These are phyloP conservation scores for Leptothorax acervorum DNA, from an alignment of 2,888 invertebrate species.

Conservation along the genomic window DNA sequence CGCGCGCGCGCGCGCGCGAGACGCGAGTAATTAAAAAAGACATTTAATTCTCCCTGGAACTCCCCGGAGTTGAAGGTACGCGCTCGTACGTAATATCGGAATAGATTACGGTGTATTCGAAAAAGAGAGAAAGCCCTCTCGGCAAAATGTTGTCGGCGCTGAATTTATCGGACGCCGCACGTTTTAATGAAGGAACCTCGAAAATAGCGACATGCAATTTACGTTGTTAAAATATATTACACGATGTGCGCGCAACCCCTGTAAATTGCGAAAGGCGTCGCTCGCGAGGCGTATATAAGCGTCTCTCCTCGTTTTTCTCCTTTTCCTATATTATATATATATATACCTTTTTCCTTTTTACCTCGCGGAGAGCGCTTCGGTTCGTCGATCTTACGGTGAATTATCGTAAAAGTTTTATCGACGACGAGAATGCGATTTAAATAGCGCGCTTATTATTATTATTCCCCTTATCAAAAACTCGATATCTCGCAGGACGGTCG, in stretches of 20 bases:
- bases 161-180: conserved; percentile 26
- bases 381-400: conserved; percentile 14
- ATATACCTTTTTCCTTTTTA: not conserved
- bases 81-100: conserved; percentile 23
- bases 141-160: not conserved
- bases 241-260: not conserved
- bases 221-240: conserved; percentile 25
- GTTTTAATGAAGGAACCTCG: conserved; percentile 33
- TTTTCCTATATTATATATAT: not conserved
- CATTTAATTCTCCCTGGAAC: conserved; percentile 32
- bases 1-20: not conserved
- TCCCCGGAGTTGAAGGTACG: not conserved
- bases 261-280: conserved; percentile 16
- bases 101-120: conserved; percentile 24
- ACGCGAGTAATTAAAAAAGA: conserved; percentile 42
- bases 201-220: conserved; percentile 40
- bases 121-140: not conserved
- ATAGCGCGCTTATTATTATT: conserved; percentile 41
- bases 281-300: not conserved
- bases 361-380: not conserved
- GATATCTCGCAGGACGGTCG: conserved; percentile 7
- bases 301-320: not conserved
- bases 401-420: conserved; percentile 27
- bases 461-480: conserved; percentile 28
- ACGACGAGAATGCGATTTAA: conserved; percentile 29